Base-by-base conservation (phyloP, 2,113 vertebrate genomes). In the Plectropomus leopardus region DNA sequence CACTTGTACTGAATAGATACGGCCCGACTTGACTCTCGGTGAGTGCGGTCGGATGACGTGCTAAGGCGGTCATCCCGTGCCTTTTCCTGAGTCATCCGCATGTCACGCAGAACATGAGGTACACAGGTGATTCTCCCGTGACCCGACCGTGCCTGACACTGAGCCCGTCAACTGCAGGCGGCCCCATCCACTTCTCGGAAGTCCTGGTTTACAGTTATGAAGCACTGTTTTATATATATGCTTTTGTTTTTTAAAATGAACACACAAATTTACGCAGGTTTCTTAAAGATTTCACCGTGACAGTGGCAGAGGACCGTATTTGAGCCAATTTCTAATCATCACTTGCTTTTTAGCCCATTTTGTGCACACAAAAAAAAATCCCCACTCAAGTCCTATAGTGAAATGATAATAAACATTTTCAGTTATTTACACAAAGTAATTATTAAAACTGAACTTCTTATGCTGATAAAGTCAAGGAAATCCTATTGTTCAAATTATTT, bases 361-460 rank as follows among this genome's bases (percentile, higher is more conserved):
- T 69, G 66, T 63, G 10, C 57, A 54, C 42, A 19, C n/a, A 36
- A 50, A 66, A 64, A 66, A 42, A 59, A 32, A 63, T 24, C 17
- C 47, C 7, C 64, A 84, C 66, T 72, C 5, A 74, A 73, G 68
- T 67, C 48, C 16, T 11, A 59, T 51, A 69, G 36, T 34, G 28
- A 89, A 86, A 72, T 66, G 61, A 70, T 67, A 77, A 80, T 67
- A 70, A 71, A 76, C 73, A 71, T 73, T 80, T 81, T 76, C 7
- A 78, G 64, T 82, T 92, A 92, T 90, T 86, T 91, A 90, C 90
- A 93, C 44, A 82, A 81, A 84, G 45, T 51, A 70, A 80, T 72
- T 11, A 78, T 28, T 42, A 36, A 89, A 86, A 90, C 72, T 76
- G 64, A 23, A 44, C 57, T n/a, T 80, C 45, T 51, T 17, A 0